Percentiles rank a stretch among this genome's conserved stretches.
Evolutionary conservation across 2,113 vertebrate species (phyloP).

Genomic region (Sterna hirundo): DNA sequence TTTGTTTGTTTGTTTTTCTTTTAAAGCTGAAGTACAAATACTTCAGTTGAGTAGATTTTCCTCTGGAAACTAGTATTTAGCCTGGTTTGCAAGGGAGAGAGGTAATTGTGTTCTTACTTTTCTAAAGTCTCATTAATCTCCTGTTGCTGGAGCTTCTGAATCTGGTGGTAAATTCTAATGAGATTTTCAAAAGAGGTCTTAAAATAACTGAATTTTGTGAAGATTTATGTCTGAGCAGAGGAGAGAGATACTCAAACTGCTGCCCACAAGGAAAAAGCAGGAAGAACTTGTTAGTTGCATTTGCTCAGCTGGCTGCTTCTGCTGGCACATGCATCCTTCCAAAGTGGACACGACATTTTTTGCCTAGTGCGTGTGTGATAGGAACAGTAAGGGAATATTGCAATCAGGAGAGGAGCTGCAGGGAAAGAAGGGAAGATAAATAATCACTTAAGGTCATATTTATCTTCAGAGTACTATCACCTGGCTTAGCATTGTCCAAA

Average conservation of each 20-base stretch:
- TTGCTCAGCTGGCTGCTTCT: constrained; percentile 3
- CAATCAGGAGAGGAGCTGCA: not conserved
- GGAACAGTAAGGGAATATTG: not conserved
- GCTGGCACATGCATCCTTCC: not conserved
- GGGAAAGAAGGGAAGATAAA: not conserved
- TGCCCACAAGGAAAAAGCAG: not conserved
- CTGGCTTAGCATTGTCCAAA: not conserved
- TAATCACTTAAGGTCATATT: not conserved
- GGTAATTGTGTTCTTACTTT: not conserved
- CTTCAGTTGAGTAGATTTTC: not conserved
- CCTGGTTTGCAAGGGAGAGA: not conserved
- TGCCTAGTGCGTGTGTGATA: not conserved
- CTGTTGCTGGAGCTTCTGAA: not conserved
- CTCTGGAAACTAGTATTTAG: not conserved
- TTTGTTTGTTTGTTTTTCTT: not conserved
- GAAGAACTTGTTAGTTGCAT: not conserved
- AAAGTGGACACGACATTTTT: not conserved
- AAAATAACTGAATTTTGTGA: not conserved
- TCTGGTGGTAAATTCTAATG: not conserved
- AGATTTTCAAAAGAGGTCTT: not conserved
- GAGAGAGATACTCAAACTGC: not conserved
- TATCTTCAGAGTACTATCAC: not conserved
- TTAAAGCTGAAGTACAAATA: not conserved
- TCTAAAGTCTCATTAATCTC: not conserved
- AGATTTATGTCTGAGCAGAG: not conserved